Conservation (phyloP, 2,888 invertebrate species). For the Drosophila sordidula region DNA sequence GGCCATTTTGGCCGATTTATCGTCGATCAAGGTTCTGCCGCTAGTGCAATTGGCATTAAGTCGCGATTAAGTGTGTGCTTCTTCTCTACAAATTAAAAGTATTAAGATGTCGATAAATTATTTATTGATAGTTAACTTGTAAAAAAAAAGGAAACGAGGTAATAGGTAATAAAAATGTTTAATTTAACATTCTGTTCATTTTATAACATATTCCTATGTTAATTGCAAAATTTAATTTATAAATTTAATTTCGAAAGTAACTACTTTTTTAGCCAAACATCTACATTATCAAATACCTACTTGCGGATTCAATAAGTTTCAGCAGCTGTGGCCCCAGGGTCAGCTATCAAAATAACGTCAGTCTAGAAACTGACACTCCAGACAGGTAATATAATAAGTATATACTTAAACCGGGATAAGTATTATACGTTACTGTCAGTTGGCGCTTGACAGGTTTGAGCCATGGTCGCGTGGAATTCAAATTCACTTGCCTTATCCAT, state of each 20-base stretch:
- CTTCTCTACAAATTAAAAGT: constrained; percentile 15
- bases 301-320: background rate
- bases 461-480: background rate
- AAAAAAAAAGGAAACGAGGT: too few relatives aligned
- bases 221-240: too few relatives aligned
- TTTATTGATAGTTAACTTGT: background rate
- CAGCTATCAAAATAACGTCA: background rate
- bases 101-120: background rate
- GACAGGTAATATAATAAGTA: constrained; percentile 13
- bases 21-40: constrained; percentile 94
- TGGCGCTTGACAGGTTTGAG: constrained; percentile 18
- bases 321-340: background rate
- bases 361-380: constrained; percentile 1
- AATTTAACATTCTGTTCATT: too few relatives aligned
- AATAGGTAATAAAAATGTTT: too few relatives aligned
- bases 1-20: constrained; percentile 94
- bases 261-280: too few relatives aligned
- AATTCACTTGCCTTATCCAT: background rate
- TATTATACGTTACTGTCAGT: constrained; percentile 19
- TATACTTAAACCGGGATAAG: too few relatives aligned
- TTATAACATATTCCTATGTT: too few relatives aligned
- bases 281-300: too few relatives aligned
- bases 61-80: constrained; percentile 85
- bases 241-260: too few relatives aligned
- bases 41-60: constrained; percentile 92